Evolutionary conservation across 2,797 vertebrate species (phyloP).

Genomic region (Coreius guichenoti): DNA sequence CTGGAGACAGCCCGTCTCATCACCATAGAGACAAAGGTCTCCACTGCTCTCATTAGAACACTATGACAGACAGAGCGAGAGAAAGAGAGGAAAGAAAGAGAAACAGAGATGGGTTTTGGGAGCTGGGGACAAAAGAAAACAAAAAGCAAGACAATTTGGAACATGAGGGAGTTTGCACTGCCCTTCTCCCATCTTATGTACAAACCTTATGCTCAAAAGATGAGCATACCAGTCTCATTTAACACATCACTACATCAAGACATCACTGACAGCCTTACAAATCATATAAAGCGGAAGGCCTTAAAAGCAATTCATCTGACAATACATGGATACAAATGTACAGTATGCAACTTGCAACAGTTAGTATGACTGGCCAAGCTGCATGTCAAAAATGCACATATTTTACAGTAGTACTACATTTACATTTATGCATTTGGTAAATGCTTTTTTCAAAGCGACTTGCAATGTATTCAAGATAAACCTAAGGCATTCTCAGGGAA

Average conservation of each 20-base stretch:
- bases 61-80: constrained; percentile 61
- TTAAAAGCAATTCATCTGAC: background rate
- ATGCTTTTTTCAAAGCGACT: background rate
- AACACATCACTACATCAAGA: background rate
- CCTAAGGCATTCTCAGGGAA: background rate
- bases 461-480: background rate
- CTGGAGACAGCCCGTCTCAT: constrained; percentile 72
- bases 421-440: background rate
- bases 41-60: constrained; percentile 72
- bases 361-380: background rate
- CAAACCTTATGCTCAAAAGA: background rate
- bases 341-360: background rate
- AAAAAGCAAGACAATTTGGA: constrained; percentile 10
- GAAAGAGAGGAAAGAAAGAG: constrained; percentile 34
- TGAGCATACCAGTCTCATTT: background rate
- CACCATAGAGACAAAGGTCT: constrained; percentile 86
- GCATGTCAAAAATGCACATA: background rate
- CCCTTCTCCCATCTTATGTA: background rate
- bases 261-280: background rate
- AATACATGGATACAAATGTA: constrained; percentile 1
- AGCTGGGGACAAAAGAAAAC: constrained; percentile 20
- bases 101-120: constrained; percentile 37
- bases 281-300: background rate
- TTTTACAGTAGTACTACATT: background rate
- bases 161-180: background rate